Base-by-base conservation (phyloP, 2,113 vertebrate species). In the Cathartes aura region DNA sequence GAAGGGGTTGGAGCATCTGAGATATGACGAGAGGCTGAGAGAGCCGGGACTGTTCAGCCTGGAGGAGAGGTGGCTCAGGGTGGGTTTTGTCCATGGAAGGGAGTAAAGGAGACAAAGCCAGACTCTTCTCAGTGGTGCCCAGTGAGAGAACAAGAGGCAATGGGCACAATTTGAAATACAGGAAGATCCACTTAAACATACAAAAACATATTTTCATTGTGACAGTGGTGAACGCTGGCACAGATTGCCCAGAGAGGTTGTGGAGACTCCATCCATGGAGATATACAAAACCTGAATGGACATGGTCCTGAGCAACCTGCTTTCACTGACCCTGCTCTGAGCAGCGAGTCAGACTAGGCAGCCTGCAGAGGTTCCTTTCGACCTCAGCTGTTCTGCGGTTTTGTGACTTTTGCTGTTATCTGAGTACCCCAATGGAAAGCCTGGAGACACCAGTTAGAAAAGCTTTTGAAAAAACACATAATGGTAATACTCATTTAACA, bases 401-500 rank as follows among this genome's bases (percentile, higher is more conserved):
- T 45, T 52, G 17, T 59, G 52, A 42, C 29, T 60, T 71, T 26
- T 71, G 19, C 43, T 40, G 23, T 50, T 82, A 29, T 13, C 32
- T 2, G 8, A 52, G 43, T 15, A 9, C 13, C 40, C 15, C 40
- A 12, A 0, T 4, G 4, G 40, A 84, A 66, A 73, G 26, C 30
- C 40, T 21, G 22, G 26, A 38, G 47, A 24, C 62, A 48, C 24
- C 81, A 29, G 20, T 0, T 3, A 18, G 23, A 52, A 86, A 74
- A 89, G 27, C 32, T 42, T 40, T 2, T 45, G n/a, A 55, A n/a
- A 16, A 66, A 62, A 50, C 3, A 3, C 0, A 0, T 1, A 48
- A 29, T 7, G 8, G 21, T 4, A 45, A 48, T 30, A 12, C 2
- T 32, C 13, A 21, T 38, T 66, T 45, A 71, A 67, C 6, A 38